A percentile compares a stretch with the other conserved stretches of the same genome.
phyloP scores from a whole-genome alignment of 2,888 invertebrate genomes.

The Orthonychiurus folsomi region DNA sequence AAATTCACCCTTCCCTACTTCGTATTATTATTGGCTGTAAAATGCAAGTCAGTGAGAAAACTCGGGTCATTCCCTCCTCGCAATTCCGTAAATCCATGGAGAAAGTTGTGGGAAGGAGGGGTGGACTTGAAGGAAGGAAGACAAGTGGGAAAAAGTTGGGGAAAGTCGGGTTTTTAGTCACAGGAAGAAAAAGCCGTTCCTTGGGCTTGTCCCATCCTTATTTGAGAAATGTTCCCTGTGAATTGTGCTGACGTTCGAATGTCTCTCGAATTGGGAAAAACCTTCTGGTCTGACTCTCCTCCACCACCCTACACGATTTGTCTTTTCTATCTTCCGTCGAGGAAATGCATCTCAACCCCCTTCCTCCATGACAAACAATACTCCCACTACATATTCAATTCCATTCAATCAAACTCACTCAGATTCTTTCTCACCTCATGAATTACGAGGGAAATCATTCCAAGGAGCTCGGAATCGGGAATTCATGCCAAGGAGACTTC shows the following conservation, averaged over 20 bases:
- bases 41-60: background rate
- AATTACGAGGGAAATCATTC: too few relatives aligned
- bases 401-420: background rate
- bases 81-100: too few relatives aligned
- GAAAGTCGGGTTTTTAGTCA: background rate
- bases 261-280: constrained; percentile 37
- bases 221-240: constrained; percentile 36
- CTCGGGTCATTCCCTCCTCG: background rate
- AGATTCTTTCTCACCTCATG: constrained; percentile 3
- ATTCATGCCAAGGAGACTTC: too few relatives aligned
- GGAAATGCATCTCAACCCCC: background rate
- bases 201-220: background rate
- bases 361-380: background rate
- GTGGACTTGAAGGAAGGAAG: background rate
- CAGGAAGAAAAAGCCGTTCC: background rate
- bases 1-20: background rate
- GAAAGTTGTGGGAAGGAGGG: too few relatives aligned
- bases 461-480: too few relatives aligned
- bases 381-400: background rate
- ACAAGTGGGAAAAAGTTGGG: background rate
- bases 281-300: constrained; percentile 39
- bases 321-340: constrained; percentile 15
- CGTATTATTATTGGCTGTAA: background rate
- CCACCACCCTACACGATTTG: constrained; percentile 30
- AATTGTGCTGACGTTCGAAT: constrained; percentile 38